Conservation (phyloP, 1,140 invertebrate species). For the Chymomyza costata region DNA sequence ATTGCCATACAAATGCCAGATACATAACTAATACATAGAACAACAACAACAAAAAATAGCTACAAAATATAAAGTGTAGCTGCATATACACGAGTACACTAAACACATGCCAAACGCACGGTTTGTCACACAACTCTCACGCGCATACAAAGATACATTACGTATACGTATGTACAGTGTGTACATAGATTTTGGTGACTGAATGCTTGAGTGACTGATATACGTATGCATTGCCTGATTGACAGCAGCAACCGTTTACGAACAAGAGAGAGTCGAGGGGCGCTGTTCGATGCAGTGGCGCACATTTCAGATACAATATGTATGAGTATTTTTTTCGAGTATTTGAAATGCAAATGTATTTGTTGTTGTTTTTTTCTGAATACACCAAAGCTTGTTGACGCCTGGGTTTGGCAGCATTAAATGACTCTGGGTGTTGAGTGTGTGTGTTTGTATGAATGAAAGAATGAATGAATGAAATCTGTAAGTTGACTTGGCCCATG, state of each 20-base stretch:
- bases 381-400: constrained; percentile 30
- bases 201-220: constrained; percentile 47
- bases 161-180: constrained; percentile 55
- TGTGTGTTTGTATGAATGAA: constrained; percentile 29
- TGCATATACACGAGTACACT: constrained; percentile 32
- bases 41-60: too few species aligned
- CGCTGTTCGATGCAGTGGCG: constrained; percentile 25
- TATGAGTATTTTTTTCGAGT: constrained; percentile 64
- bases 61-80: constrained; percentile 25
- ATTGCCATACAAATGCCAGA: constrained; percentile 57
- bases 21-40: constrained; percentile 21
- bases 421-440: constrained; percentile 21
- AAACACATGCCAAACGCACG: constrained; percentile 33
- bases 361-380: constrained; percentile 14
- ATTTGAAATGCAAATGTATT: constrained; percentile 63
- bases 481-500: constrained; percentile 67
- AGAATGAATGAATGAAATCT: constrained; percentile 56
- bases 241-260: constrained; percentile 48
- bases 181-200: constrained; percentile 8
- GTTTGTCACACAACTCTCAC: too few species aligned
- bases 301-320: constrained; percentile 65
- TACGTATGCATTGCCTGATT: constrained; percentile 65
- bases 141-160: too few species aligned
- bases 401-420: constrained; percentile 14
- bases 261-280: not conserved